Conservation (phyloP, 2,888 invertebrate species). For the Pecten maximus region DNA sequence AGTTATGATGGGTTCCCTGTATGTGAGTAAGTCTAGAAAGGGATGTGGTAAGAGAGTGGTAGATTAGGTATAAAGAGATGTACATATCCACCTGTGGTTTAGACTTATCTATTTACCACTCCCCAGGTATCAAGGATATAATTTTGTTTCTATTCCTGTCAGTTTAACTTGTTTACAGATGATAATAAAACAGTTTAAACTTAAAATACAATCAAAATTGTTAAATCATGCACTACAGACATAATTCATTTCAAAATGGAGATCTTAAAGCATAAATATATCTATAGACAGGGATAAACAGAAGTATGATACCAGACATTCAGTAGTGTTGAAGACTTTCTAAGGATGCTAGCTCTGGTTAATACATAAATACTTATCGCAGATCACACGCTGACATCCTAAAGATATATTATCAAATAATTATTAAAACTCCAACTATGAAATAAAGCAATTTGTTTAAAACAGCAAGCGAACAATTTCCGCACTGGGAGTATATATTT, state of each 20-base stretch:
- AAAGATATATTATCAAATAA: conserved; percentile 24
- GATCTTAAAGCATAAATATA: neutral
- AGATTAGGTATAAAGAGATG: conserved; percentile 30
- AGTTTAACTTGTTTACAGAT: neutral
- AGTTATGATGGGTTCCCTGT: neutral
- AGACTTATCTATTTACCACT: neutral
- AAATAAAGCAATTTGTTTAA: conserved; percentile 6
- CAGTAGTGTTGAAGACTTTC: neutral
- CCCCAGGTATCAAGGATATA: neutral
- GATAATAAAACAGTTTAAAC: neutral
- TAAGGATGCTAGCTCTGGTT: neutral
- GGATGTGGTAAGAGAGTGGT: neutral
- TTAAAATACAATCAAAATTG: neutral
- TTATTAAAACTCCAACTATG: neutral
- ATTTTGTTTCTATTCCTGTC: neutral
- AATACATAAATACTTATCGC: neutral
- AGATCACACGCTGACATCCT: neutral
- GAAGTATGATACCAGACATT: neutral
- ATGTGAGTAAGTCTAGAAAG: neutral
- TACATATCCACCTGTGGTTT: conserved; percentile 13
- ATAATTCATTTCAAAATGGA: neutral
- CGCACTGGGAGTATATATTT: neutral
- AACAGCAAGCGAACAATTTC: conserved; percentile 26
- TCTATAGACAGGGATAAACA: neutral
- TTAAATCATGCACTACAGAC: neutral